Evolutionary conservation across 2,113 vertebrate species (phyloP).

Genomic region (Ginglymostoma cirratum): DNA sequence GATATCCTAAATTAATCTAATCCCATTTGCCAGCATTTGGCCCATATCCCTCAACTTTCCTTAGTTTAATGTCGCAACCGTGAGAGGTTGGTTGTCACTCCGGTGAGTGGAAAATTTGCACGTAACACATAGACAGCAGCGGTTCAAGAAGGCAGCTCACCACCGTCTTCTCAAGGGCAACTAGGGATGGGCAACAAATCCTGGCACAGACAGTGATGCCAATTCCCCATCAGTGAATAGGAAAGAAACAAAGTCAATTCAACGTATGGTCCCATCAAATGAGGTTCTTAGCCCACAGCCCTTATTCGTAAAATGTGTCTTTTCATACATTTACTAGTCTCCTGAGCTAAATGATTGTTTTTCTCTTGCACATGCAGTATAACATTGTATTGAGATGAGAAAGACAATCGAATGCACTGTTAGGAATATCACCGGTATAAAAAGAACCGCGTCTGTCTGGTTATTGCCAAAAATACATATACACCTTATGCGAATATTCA

Average conservation of each 20-base stretch:
- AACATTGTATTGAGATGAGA: background rate
- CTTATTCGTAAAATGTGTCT: background rate
- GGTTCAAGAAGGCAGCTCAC: too few species aligned
- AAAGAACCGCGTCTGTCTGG: background rate
- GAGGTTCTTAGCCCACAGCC: background rate
- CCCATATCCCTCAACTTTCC: too few species aligned
- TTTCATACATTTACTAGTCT: background rate
- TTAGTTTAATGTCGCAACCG: too few species aligned
- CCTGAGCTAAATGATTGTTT: background rate
- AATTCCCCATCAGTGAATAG: background rate
- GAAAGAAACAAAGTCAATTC: background rate
- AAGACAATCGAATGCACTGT: background rate
- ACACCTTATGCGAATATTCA: background rate
- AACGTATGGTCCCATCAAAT: background rate
- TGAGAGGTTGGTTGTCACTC: too few species aligned
- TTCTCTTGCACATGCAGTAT: background rate
- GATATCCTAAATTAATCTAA: too few species aligned
- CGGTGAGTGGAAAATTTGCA: too few species aligned
- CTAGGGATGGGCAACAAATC: too few species aligned
- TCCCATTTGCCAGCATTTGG: too few species aligned
- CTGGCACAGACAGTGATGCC: too few species aligned
- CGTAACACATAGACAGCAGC: too few species aligned
- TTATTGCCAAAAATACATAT: background rate
- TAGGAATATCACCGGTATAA: background rate
- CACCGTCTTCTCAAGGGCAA: too few species aligned